Percentiles rank a stretch among this genome's conserved stretches.
Conservation (phyloP, 1,140 invertebrate species). For the Orchestia grillus region DNA sequence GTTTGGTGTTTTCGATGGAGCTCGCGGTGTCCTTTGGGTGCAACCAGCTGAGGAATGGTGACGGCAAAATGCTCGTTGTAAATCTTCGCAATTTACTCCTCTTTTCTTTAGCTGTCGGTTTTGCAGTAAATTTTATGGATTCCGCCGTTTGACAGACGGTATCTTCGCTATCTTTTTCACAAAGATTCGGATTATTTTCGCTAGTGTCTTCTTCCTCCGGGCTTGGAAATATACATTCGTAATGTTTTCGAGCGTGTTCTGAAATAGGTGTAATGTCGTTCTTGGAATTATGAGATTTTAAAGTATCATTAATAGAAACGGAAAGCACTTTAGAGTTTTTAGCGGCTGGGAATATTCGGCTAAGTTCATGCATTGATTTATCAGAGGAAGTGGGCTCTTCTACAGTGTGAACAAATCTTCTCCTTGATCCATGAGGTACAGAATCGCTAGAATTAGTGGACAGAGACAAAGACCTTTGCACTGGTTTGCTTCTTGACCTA, state of each 20-base stretch:
- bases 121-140: neutral
- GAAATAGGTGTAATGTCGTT: neutral
- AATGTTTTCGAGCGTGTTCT: neutral
- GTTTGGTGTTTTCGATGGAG: neutral
- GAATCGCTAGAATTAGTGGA: neutral
- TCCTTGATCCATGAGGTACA: neutral
- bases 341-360: neutral
- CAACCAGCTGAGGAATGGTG: slow-evolving; percentile 6
- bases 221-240: neutral
- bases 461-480: neutral
- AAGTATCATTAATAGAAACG: neutral
- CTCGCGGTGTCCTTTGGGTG: neutral
- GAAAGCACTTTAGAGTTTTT: neutral
- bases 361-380: neutral
- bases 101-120: neutral
- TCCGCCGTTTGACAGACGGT: neutral
- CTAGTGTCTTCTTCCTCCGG: neutral
- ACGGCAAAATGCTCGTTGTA: slow-evolving; percentile 17
- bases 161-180: neutral
- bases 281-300: neutral
- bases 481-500: neutral
- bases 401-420: neutral
- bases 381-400: neutral
- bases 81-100: slow-evolving; percentile 29
- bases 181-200: neutral